Percentiles rank a stretch among this genome's conserved stretches.
These are phyloP conservation scores for Elephantulus edwardii DNA, from an alignment of 2,113 vertebrate species.

Conservation along the genomic window DNA sequence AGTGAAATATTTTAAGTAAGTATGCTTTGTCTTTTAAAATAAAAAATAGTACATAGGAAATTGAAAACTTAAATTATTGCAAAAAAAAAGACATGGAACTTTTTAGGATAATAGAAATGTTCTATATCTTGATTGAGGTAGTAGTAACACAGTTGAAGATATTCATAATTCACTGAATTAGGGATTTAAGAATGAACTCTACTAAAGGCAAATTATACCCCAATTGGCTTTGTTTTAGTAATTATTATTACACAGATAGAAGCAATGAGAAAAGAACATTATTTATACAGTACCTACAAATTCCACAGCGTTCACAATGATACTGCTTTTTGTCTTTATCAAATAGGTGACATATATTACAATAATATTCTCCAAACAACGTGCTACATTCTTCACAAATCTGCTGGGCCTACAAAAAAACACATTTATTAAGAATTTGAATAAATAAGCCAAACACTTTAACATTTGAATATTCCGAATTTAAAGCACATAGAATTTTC, in stretches of 20 bases:
- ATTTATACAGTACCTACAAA: conserved; percentile 91
- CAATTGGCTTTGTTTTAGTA: conserved; percentile 25
- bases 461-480: conserved; percentile 48
- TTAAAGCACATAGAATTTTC: conserved; percentile 12
- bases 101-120: not conserved
- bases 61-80: conserved; percentile 23
- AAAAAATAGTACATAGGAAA: conserved; percentile 2
- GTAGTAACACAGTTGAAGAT: not conserved
- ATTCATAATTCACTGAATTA: not conserved
- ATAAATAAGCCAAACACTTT: conserved; percentile 37
- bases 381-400: conserved; percentile 88
- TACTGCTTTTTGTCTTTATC: conserved; percentile 97
- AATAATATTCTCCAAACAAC: conserved; percentile 96
- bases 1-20: not conserved
- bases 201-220: not conserved
- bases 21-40: conserved; percentile 21
- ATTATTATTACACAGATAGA: not conserved
- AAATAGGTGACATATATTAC: conserved; percentile 93
- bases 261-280: not conserved
- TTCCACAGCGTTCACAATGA: conserved; percentile 93
- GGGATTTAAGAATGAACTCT: conserved; percentile 20
- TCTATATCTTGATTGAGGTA: not conserved
- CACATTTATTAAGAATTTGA: conserved; percentile 30
- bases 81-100: not conserved
- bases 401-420: conserved; percentile 88